Evolutionary conservation across 2,888 invertebrate genomes (phyloP).

Genomic region (Sesamia inferens): DNA sequence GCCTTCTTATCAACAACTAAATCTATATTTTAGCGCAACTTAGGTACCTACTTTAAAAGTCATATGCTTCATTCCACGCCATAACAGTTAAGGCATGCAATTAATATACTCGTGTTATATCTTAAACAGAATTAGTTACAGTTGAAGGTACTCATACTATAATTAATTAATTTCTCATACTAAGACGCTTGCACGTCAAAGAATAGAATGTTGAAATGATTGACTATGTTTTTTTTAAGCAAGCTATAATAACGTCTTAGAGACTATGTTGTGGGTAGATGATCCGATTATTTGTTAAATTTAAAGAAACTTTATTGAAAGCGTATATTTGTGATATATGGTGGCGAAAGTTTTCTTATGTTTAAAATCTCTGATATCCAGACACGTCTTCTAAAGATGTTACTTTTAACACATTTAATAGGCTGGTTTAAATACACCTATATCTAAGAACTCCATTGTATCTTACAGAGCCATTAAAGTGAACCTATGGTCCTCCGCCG

Average conservation of each 20-base stretch:
- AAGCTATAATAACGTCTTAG: conserved; percentile 43
- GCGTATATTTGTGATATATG: conserved; percentile 2
- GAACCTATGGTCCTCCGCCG: conserved; percentile 35
- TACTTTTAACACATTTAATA: conserved; percentile 5
- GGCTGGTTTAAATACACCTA: not conserved
- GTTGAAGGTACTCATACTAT: conserved; percentile 43
- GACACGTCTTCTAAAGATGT: not conserved
- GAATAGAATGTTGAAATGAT: conserved; percentile 57
- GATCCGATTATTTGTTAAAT: conserved; percentile 46
- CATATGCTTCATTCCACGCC: conserved; percentile 58
- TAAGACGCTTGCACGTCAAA: conserved; percentile 28
- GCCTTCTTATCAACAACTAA: conserved; percentile 46
- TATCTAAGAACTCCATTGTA: conserved; percentile 31
- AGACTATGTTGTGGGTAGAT: conserved; percentile 56
- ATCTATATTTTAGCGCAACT: conserved; percentile 52
- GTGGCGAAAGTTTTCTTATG: not conserved
- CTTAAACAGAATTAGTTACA: conserved; percentile 52
- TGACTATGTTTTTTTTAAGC: conserved; percentile 48
- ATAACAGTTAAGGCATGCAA: conserved; percentile 61
- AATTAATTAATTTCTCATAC: conserved; percentile 55
- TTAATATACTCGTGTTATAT: conserved; percentile 59
- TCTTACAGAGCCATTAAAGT: conserved; percentile 46
- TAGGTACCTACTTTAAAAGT: conserved; percentile 41
- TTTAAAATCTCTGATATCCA: not conserved
- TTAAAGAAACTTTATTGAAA: conserved; percentile 28